These are phyloP conservation scores for Aphodius granarius DNA, from an alignment of 2,888 invertebrate genomes.

Conservation along the genomic window DNA sequence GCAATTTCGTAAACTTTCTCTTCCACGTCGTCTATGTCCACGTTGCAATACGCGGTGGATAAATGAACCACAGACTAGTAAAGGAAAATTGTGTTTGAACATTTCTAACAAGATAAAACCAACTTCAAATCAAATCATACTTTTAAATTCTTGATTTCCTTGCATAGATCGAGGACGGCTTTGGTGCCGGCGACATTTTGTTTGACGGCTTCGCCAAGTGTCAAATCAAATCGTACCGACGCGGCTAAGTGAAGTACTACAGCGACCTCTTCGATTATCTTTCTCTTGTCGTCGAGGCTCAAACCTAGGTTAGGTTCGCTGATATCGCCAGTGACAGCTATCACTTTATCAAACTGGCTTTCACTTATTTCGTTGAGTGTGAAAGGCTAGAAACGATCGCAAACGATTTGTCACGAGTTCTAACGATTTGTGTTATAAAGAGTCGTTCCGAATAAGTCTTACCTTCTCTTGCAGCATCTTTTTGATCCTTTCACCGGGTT, in stretches of 20 bases:
- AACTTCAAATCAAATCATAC: no score
- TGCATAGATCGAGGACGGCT: slow-evolving; percentile 43
- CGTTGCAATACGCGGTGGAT: slow-evolving; percentile 42
- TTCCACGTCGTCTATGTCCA: slow-evolving; percentile 36
- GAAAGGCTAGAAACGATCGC: slow-evolving; percentile 14
- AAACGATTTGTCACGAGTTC: no score
- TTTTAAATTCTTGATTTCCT: slow-evolving; percentile 40
- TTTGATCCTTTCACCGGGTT: slow-evolving; percentile 46
- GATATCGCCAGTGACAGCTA: slow-evolving; percentile 59
- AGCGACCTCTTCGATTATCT: slow-evolving; percentile 58
- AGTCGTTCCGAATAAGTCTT: no score
- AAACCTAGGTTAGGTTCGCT: slow-evolving; percentile 53
- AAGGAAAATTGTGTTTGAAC: background rate
- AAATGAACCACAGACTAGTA: slow-evolving; percentile 14
- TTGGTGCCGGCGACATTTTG: slow-evolving; percentile 60
- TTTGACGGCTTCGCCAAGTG: slow-evolving; percentile 62
- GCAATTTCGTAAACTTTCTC: slow-evolving; percentile 40
- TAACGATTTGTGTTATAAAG: no score
- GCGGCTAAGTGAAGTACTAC: slow-evolving; percentile 74
- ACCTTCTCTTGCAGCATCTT: slow-evolving; percentile 43
- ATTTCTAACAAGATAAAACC: no score
- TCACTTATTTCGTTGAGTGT: background rate
- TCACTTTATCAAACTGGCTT: slow-evolving; percentile 55
- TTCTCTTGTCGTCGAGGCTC: slow-evolving; percentile 51
- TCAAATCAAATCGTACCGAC: slow-evolving; percentile 71